These are phyloP conservation scores for Lordiphosa stackelbergi DNA, from an alignment of 1,140 invertebrate species.

Conservation along the genomic window DNA sequence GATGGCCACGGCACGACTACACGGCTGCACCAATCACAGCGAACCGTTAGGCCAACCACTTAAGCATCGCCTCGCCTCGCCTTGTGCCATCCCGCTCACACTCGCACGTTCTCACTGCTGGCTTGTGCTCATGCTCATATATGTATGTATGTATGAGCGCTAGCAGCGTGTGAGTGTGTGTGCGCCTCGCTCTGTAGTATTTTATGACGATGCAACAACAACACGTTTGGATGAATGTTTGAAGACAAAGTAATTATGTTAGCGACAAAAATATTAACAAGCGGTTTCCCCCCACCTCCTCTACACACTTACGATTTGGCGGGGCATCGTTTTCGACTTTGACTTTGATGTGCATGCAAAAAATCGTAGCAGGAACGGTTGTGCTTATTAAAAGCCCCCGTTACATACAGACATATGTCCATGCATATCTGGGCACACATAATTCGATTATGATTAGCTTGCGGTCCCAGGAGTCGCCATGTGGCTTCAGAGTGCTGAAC, in stretches of 20 bases:
- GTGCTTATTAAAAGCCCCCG: background rate
- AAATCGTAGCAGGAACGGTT: background rate
- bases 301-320: constrained; percentile 8
- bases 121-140: background rate
- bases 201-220: constrained; percentile 37
- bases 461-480: background rate
- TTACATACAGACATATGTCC: background rate
- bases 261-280: constrained; percentile 50
- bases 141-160: constrained; percentile 11
- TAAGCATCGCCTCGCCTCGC: constrained; percentile 26
- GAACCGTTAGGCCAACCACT: constrained; percentile 30
- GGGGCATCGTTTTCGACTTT: constrained; percentile 4
- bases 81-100: constrained; percentile 26
- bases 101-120: constrained; percentile 13
- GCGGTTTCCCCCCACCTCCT: constrained; percentile 1
- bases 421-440: constrained; percentile 6
- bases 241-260: constrained; percentile 46
- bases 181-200: constrained; percentile 11
- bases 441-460: constrained; percentile 35
- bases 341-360: constrained; percentile 11
- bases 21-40: constrained; percentile 54
- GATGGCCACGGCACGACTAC: constrained; percentile 21
- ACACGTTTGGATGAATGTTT: constrained; percentile 16
- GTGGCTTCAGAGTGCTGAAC: constrained; percentile 4
- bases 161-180: constrained; percentile 6